Evolutionary conservation across 2,113 vertebrate species (phyloP), one percentile per base, ranked within the genome.

Genomic region (Pipra filicauda): DNA sequence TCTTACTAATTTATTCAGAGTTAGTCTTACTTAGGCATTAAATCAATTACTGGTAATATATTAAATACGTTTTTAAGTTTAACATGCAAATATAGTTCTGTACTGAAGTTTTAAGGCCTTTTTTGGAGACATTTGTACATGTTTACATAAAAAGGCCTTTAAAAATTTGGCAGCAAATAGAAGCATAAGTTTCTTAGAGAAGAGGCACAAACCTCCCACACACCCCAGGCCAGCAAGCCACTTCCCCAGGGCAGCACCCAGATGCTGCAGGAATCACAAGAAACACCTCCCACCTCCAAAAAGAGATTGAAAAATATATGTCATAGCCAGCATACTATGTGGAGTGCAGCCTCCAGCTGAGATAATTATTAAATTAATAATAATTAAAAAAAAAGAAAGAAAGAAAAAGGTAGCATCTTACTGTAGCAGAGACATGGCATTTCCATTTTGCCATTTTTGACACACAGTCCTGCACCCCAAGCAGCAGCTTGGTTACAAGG

Each of bases 1-100:
- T 66, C 19, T 35, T 69, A 85, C 77, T 96, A 85, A 94, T 94
- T 92, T 94, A 86, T 94, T 88, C 88, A 89, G 91, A 94, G 84
- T 91, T 88, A 55, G 33, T 51, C 92, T 97, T 85, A 54, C 61
- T 93, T 89, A 74, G 71, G 84, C 82, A 82, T 94, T 92, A 95
- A 94, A 88, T 93, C 88, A 59, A 91, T 85, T 73, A 59, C 84
- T 73, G 55, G 49, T 88, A 94, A 91, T 67, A 75, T 35, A 84
- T 85, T 74, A 83, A 96, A 77, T 65, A 31, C 19, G 73, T 71
- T 90, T 79, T 48, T 95, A 62, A 67, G 66, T 77, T 83, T 94
- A 78, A 89, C 54, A 65, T 8, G 16, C 7, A 9, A 88, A 91
- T 92, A 82, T 31, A 46, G 54, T 31, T 26, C 41, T 52, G 22